Evolutionary conservation across 2,888 invertebrate species (phyloP).

Genomic region (Dascillus cervinus): DNA sequence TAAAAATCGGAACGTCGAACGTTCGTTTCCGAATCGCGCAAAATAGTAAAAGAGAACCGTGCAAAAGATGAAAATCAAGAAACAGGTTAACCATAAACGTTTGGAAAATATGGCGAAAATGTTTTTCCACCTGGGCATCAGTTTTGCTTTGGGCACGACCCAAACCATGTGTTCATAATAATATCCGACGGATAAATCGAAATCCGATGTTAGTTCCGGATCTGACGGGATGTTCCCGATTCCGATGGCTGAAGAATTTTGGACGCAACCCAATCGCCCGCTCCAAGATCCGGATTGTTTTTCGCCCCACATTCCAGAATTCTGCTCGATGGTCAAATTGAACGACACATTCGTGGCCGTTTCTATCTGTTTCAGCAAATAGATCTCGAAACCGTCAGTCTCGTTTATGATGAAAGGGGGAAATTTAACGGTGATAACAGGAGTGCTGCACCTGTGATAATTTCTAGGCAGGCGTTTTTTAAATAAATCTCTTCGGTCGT

Average conservation of each 20-base stretch:
- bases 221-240: slow-evolving; percentile 55
- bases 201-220: slow-evolving; percentile 49
- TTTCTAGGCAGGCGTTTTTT: slow-evolving; percentile 7
- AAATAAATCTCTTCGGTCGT: slow-evolving; percentile 8
- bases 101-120: slow-evolving; percentile 46
- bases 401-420: slow-evolving; percentile 25
- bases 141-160: slow-evolving; percentile 47
- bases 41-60: slow-evolving; percentile 15
- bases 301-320: slow-evolving; percentile 44
- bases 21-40: slow-evolving; percentile 6
- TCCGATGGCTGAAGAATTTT: slow-evolving; percentile 42
- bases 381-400: slow-evolving; percentile 22
- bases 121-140: slow-evolving; percentile 46
- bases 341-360: slow-evolving; percentile 21
- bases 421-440: slow-evolving; percentile 19
- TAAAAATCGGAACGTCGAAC: slow-evolving; percentile 10
- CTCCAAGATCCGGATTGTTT: slow-evolving; percentile 44
- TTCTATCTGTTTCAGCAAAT: slow-evolving; percentile 18
- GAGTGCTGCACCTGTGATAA: slow-evolving; percentile 18
- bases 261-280: slow-evolving; percentile 45
- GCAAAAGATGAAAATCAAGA: slow-evolving; percentile 32
- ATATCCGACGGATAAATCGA: slow-evolving; percentile 49
- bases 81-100: slow-evolving; percentile 45
- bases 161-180: slow-evolving; percentile 52
- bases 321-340: slow-evolving; percentile 34